A percentile compares a stretch with the other conserved stretches of the same genome.
phyloP scores from a whole-genome alignment of 2,797 vertebrate genomes.

The Oophaga sylvatica region DNA sequence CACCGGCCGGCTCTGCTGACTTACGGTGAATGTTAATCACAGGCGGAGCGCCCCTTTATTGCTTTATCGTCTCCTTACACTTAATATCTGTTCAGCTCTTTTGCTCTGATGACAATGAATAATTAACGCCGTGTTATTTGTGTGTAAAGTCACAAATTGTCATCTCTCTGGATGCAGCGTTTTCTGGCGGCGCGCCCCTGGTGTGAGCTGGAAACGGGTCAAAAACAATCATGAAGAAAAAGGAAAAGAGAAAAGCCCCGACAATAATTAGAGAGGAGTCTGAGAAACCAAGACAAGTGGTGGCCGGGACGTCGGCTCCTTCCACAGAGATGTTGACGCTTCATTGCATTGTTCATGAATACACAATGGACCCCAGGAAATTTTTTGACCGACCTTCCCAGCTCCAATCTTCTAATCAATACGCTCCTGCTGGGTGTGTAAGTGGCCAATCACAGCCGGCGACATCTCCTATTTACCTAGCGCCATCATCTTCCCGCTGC shows the following conservation, averaged over 20 bases:
- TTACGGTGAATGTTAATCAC: neutral
- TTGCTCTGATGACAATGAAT: neutral
- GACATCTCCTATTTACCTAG: neutral
- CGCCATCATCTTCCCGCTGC: neutral
- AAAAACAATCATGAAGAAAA: neutral
- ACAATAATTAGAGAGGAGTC: neutral
- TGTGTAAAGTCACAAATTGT: neutral
- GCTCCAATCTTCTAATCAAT: conserved; percentile 10
- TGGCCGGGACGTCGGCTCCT: neutral
- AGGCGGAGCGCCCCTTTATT: conserved; percentile 1
- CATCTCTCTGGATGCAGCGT: neutral
- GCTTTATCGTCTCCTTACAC: neutral
- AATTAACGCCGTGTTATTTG: neutral
- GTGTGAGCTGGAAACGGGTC: neutral
- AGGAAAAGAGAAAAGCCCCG: neutral
- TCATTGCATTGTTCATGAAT: neutral
- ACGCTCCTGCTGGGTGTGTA: neutral
- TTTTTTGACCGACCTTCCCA: neutral
- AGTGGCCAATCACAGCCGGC: conserved; percentile 4
- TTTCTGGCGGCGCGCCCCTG: neutral
- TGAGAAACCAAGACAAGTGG: neutral
- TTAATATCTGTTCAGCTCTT: neutral
- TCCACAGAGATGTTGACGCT: neutral
- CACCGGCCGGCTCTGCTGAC: neutral
- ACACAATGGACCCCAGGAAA: neutral